phyloP scores from a whole-genome alignment of 1,140 invertebrate genomes.

The Atta texana region DNA sequence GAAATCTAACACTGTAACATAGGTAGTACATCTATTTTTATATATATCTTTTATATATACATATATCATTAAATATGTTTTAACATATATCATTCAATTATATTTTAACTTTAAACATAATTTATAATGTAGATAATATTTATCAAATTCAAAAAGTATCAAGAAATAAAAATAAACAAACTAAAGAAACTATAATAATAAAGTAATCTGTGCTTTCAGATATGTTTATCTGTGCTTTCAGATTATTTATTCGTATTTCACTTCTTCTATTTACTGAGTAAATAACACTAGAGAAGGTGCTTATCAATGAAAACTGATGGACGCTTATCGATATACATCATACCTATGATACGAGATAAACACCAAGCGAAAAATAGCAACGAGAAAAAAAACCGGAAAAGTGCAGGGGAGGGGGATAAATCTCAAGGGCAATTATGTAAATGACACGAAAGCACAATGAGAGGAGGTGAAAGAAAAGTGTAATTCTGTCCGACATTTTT shows the following conservation, averaged over 20 bases:
- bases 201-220: not conserved
- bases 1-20: not conserved
- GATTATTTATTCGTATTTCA: not conserved
- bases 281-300: not conserved
- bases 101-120: too few species aligned
- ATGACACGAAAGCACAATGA: conserved; percentile 51
- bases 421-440: conserved; percentile 61
- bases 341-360: conserved; percentile 11
- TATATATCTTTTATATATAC: not conserved
- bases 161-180: not conserved
- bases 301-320: conserved; percentile 10
- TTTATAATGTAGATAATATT: not conserved
- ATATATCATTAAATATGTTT: too few species aligned
- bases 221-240: not conserved
- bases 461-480: conserved; percentile 39
- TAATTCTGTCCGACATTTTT: conserved; percentile 45
- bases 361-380: conserved; percentile 41
- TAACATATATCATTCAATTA: too few species aligned
- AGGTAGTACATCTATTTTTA: not conserved
- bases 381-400: conserved; percentile 56
- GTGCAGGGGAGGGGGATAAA: not conserved
- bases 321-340: not conserved
- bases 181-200: not conserved
- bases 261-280: not conserved
- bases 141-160: not conserved